These are phyloP conservation scores for Strix aluco DNA, from an alignment of 2,113 vertebrate genomes.

Conservation along the genomic window DNA sequence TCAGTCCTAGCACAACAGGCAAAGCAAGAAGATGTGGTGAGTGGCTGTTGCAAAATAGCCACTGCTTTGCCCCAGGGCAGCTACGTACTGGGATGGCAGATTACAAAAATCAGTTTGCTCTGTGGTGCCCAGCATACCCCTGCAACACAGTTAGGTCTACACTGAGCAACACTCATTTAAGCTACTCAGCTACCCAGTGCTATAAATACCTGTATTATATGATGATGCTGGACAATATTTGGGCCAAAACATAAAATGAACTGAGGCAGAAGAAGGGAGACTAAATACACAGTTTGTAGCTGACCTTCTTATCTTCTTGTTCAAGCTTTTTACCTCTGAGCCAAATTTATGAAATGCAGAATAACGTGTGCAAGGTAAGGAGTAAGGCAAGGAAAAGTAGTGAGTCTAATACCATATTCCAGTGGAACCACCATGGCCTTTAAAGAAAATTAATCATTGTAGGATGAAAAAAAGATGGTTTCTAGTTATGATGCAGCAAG, in stretches of 20 bases:
- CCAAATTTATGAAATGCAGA: not conserved
- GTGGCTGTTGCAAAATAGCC: not conserved
- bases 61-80: not conserved
- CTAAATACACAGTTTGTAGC: not conserved
- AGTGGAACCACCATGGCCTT: not conserved
- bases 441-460: not conserved
- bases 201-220: not conserved
- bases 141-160: not conserved
- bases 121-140: not conserved
- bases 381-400: not conserved
- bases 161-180: not conserved
- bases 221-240: not conserved
- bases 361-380: not conserved
- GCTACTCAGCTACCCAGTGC: not conserved
- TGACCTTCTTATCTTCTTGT: not conserved
- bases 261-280: not conserved
- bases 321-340: conserved; percentile 25
- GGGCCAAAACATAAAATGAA: not conserved
- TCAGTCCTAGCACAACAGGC: not conserved
- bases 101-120: not conserved
- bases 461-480: not conserved
- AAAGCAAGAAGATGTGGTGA: not conserved
- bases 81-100: not conserved
- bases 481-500: not conserved
- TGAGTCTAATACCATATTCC: not conserved